phyloP scores from a whole-genome alignment of 1,140 invertebrate species.

The Mercenaria mercenaria region DNA sequence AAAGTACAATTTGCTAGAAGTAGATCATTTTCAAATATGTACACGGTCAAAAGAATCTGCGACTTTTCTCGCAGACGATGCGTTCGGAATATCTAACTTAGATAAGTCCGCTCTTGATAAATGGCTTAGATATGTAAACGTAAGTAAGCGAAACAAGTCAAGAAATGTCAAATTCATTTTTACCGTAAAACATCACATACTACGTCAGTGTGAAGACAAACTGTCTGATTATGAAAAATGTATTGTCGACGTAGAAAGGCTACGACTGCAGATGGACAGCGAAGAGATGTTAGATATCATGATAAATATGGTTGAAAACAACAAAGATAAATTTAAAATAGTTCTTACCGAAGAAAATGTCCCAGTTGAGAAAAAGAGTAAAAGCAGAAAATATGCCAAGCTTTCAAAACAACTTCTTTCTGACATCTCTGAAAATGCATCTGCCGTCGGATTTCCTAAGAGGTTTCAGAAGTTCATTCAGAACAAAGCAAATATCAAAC shows the following conservation, averaged over 20 bases:
- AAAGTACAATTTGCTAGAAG: not conserved
- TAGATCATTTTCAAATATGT: not conserved
- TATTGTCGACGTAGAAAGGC: not conserved
- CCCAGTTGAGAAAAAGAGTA: too few species aligned
- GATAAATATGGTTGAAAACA: not conserved
- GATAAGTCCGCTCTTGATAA: not conserved
- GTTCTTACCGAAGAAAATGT: not conserved
- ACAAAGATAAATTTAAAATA: not conserved
- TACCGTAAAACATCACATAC: conserved; percentile 3
- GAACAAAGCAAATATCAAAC: not conserved
- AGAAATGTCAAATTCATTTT: not conserved
- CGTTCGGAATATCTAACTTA: not conserved
- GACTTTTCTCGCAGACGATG: not conserved
- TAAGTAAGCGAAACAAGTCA: not conserved
- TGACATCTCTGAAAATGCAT: not conserved
- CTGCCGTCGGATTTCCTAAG: not conserved
- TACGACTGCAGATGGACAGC: not conserved
- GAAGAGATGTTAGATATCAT: not conserved
- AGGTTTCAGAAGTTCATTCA: not conserved
- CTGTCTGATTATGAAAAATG: not conserved
- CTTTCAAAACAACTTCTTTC: not conserved
- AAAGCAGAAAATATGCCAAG: not conserved
- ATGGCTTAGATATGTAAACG: not conserved
- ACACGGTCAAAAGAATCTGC: not conserved
- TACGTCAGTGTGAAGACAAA: not conserved